Percentiles rank a stretch among this genome's conserved stretches.
Evolutionary conservation across 2,113 vertebrate genomes (phyloP).

Genomic region (Nycticryphes semicollaris): DNA sequence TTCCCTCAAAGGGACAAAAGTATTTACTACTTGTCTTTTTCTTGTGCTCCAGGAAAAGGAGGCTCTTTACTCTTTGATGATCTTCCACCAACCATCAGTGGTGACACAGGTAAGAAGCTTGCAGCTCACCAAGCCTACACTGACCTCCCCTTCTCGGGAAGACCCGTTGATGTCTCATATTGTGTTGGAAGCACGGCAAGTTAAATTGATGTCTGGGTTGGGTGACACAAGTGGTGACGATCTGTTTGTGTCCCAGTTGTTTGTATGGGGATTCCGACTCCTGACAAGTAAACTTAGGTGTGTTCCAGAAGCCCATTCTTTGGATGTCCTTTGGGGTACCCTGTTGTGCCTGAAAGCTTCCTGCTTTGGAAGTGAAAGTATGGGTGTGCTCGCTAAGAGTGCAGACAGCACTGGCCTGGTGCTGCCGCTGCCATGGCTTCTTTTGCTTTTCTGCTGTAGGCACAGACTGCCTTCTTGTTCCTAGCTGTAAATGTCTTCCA

Average conservation of each 20-base stretch:
- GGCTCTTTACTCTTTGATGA: conserved; percentile 74
- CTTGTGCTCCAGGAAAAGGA: conserved; percentile 63
- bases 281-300: not conserved
- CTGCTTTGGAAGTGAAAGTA: not conserved
- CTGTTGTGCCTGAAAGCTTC: accelerated
- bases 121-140: not conserved
- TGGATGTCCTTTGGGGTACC: not conserved
- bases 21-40: not conserved
- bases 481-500: not conserved
- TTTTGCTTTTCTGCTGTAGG: not conserved
- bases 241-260: not conserved
- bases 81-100: conserved; percentile 73
- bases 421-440: not conserved
- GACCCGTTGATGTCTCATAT: not conserved
- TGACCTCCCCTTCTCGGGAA: not conserved
- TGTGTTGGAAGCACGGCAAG: accelerated
- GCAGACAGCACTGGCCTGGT: accelerated
- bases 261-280: not conserved
- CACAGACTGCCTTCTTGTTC: not conserved
- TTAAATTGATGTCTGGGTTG: not conserved
- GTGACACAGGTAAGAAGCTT: conserved; percentile 66
- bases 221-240: accelerated
- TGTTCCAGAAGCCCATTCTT: not conserved
- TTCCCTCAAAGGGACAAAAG: not conserved
- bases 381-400: accelerated